Percentiles rank a stretch among this genome's conserved stretches.
phyloP scores from a whole-genome alignment of 2,113 vertebrate genomes.

The Ciconia maguari region DNA sequence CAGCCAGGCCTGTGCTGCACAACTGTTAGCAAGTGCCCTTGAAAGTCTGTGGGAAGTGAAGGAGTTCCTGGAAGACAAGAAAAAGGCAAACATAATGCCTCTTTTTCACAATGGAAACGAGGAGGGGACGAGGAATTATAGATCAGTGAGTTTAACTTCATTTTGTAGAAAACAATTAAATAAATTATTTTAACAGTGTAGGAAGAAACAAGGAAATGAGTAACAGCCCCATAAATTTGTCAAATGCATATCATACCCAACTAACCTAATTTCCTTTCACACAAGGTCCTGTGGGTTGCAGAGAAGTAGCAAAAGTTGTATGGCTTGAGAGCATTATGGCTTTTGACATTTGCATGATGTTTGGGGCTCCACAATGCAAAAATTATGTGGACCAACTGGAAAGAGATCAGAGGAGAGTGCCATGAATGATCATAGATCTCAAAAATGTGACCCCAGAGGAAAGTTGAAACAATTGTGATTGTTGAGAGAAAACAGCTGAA shows the following conservation, averaged over 20 bases:
- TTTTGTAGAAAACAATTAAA: not conserved
- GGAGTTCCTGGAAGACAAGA: not conserved
- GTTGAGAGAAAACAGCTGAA: not conserved
- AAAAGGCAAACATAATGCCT: not conserved
- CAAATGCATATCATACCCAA: not conserved
- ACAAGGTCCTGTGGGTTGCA: not conserved
- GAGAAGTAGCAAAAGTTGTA: not conserved
- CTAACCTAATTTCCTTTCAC: not conserved
- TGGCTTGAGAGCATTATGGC: not conserved
- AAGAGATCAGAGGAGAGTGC: not conserved
- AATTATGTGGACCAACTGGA: not conserved
- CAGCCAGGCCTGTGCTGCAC: conserved; percentile 16
- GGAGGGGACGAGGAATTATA: not conserved
- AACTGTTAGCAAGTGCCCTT: not conserved
- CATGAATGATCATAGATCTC: not conserved
- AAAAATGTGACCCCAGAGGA: not conserved
- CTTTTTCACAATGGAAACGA: not conserved
- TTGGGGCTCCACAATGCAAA: not conserved
- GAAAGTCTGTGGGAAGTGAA: conserved; percentile 5
- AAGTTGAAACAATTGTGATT: not conserved
- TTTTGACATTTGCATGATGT: not conserved
- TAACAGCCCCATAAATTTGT: not conserved
- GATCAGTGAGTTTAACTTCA: conserved; percentile 10
- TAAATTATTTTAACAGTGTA: not conserved
- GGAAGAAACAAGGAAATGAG: not conserved